Conservation (phyloP, 2,797 vertebrate genomes). For the Momotus momota region DNA sequence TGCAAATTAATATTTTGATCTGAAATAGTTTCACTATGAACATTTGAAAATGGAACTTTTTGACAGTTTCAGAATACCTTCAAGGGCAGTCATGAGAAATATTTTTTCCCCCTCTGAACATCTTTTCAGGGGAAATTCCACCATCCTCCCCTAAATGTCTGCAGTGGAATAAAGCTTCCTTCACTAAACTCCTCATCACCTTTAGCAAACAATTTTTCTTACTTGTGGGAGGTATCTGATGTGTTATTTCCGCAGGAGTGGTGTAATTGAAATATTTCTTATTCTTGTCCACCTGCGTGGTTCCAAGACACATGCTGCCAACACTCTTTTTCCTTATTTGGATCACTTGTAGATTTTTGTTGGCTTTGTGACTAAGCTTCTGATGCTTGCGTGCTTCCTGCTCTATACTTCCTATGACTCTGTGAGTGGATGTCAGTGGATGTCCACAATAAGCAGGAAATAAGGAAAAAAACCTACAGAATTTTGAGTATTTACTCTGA, state of each 20-base stretch:
- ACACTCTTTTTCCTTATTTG: neutral
- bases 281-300: neutral
- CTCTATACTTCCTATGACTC: neutral
- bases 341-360: neutral
- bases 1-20: neutral
- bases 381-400: neutral
- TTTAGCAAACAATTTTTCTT: neutral
- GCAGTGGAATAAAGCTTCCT: neutral
- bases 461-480: neutral
- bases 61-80: neutral
- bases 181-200: neutral
- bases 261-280: neutral
- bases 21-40: neutral
- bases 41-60: neutral
- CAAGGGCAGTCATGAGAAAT: neutral
- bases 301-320: neutral
- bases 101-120: neutral
- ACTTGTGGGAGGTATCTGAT: neutral
- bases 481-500: neutral
- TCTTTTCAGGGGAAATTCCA: neutral
- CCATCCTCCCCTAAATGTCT: neutral
- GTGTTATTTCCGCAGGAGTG: neutral
- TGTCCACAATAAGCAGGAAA: neutral
- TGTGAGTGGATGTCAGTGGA: neutral
- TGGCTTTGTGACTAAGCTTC: neutral